Base-by-base conservation (phyloP, 2,888 invertebrate species). In the Ctenicera cuprea region DNA sequence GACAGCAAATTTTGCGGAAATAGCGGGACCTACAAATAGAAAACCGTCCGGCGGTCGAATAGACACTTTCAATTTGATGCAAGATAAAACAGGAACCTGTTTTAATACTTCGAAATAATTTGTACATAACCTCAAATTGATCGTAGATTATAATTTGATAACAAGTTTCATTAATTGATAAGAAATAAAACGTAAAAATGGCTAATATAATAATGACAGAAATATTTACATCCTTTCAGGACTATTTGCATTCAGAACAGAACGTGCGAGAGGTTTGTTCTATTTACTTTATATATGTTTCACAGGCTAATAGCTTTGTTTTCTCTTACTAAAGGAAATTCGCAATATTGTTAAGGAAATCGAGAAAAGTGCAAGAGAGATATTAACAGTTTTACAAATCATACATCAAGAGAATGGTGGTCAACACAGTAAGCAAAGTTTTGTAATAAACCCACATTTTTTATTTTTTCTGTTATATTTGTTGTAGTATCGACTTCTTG, bases 351-450 rank as follows among this genome's bases (percentile, higher is more conserved):
- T 94, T 62, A 92, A 91, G 82, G 94, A 95, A 81, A 90, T 96
- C 54, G 96, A 97, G 80, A 94, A 94, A 81, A 88, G 90, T 74
- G 91, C 93, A 0, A 90, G 96, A 68, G 94, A 95, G 86, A 93
- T 95, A 30, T 89, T 92, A n/a, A 94, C 94, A 22, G 87, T 91
- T 18, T 87, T 97, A 33, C 96, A 97, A 88, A 90, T 93, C 20
- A 95, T 97, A 76, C 97, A 97, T 82, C 93, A 94, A 80, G 88
- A 89, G 64, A 87, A 88, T 78, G 91, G 91, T 76, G 89, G 91
- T 70, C 90, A 90, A 78, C 91, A 92, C 83, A 91, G 95, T 93
- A 88, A 90, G 90, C 88, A 84, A 76, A 78, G 76, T 33, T 5
- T 33, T 33, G 8, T 14, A 14, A 2, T 26, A 14, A 41, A 41